Evolutionary conservation across 2,113 vertebrate species (phyloP).

Genomic region (Meriones unguiculatus): DNA sequence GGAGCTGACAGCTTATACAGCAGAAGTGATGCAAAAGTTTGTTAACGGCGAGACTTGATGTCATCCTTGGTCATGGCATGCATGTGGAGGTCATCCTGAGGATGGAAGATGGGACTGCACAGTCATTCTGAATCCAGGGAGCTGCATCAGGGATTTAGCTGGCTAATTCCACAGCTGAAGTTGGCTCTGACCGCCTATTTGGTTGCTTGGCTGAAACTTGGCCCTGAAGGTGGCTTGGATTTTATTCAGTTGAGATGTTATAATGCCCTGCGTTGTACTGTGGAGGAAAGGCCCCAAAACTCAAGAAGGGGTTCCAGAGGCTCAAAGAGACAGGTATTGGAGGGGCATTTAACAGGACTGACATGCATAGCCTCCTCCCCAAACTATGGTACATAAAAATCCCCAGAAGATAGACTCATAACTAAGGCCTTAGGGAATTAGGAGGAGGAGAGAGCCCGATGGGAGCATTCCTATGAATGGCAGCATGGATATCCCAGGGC

Average conservation of each 20-base stretch:
- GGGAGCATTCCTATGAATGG: background rate
- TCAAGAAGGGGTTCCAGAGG: background rate
- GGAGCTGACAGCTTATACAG: background rate
- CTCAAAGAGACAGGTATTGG: background rate
- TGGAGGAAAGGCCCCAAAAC: background rate
- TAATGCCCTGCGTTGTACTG: background rate
- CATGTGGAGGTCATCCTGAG: background rate
- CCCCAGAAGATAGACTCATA: constrained; percentile 15
- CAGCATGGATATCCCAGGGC: background rate
- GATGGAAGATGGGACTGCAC: background rate
- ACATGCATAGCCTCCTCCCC: background rate
- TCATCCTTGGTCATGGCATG: background rate
- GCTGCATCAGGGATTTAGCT: constrained; percentile 1
- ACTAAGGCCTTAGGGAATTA: background rate
- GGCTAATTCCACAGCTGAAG: background rate
- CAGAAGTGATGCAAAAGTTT: background rate
- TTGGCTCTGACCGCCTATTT: constrained; percentile 15
- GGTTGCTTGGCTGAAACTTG: constrained; percentile 20
- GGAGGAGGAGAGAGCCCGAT: background rate
- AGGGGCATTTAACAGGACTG: background rate
- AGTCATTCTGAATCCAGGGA: constrained; percentile 24
- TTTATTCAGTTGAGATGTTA: constrained; percentile 1
- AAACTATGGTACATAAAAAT: constrained; percentile 24
- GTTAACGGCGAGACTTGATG: constrained; percentile 23
- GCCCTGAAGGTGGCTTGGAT: background rate